Conservation (phyloP, 2,113 vertebrate genomes). For the Hucho hucho region DNA sequence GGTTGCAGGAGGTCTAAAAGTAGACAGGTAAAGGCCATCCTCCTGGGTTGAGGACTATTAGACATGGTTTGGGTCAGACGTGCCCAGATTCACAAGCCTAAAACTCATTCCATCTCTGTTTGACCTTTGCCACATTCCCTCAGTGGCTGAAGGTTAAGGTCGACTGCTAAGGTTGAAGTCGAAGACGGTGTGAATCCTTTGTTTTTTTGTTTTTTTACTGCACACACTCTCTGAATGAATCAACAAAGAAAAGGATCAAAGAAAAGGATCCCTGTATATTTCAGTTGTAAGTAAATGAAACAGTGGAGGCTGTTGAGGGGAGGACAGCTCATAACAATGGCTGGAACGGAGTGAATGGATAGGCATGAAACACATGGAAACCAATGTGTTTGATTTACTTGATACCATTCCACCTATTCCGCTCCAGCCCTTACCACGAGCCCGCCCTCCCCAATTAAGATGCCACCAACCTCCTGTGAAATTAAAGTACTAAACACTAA, state of each 20-base stretch:
- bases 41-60: slow-evolving; percentile 21
- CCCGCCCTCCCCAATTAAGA: too few relatives aligned
- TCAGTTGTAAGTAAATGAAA: neutral
- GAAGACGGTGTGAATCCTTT: neutral
- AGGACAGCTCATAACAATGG: too few relatives aligned
- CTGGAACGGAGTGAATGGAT: too few relatives aligned
- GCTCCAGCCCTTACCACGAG: too few relatives aligned
- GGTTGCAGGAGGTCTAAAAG: neutral
- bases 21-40: slow-evolving; percentile 53
- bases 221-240: neutral
- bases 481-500: too few relatives aligned
- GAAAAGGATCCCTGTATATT: neutral
- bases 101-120: slow-evolving; percentile 18
- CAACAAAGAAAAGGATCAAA: neutral
- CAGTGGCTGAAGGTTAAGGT: slow-evolving; percentile 41
- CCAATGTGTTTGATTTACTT: too few relatives aligned
- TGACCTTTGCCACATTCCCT: slow-evolving; percentile 50
- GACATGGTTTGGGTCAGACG: slow-evolving; percentile 39
- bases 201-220: neutral
- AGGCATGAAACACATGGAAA: too few relatives aligned
- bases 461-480: too few relatives aligned
- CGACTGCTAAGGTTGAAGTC: slow-evolving; percentile 28
- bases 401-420: too few relatives aligned
- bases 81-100: slow-evolving; percentile 48
- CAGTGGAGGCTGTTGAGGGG: too few relatives aligned